These are phyloP conservation scores for Drosophila sulfurigaster DNA, from an alignment of 1,140 invertebrate species.

Conservation along the genomic window DNA sequence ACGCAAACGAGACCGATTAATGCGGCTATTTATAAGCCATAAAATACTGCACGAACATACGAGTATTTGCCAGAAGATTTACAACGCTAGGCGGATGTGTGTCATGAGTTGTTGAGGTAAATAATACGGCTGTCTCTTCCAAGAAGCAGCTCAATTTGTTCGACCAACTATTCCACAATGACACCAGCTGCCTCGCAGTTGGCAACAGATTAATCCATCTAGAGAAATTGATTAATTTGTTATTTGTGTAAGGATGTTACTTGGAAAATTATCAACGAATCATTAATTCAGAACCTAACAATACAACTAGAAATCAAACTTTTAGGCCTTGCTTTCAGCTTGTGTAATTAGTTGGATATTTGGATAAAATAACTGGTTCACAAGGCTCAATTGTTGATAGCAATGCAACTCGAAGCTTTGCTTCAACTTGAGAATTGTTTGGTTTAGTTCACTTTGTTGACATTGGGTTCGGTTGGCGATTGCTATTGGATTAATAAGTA, in stretches of 20 bases:
- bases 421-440: slow-evolving; percentile 1
- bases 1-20: slow-evolving; percentile 40
- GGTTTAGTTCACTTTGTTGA: slow-evolving; percentile 2
- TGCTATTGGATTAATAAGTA: neutral
- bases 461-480: neutral
- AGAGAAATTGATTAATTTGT: neutral
- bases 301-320: too few species aligned
- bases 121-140: slow-evolving; percentile 20
- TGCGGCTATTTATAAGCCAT: slow-evolving; percentile 57
- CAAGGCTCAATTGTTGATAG: slow-evolving; percentile 18
- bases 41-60: slow-evolving; percentile 39
- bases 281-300: too few species aligned
- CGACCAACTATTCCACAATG: slow-evolving; percentile 12
- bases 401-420: neutral
- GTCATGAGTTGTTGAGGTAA: slow-evolving; percentile 42
- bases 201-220: slow-evolving; percentile 5
- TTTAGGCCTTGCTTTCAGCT: neutral
- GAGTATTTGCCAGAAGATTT: slow-evolving; percentile 28
- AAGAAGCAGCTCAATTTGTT: slow-evolving; percentile 25
- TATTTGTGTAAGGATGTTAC: too few species aligned
- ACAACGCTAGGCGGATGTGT: slow-evolving; percentile 50
- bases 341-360: neutral
- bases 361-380: slow-evolving; percentile 1
- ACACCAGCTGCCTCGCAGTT: neutral
- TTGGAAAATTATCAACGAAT: too few species aligned